Evolutionary conservation across 2,888 invertebrate genomes (phyloP).

Genomic region (Drosophila affinis): DNA sequence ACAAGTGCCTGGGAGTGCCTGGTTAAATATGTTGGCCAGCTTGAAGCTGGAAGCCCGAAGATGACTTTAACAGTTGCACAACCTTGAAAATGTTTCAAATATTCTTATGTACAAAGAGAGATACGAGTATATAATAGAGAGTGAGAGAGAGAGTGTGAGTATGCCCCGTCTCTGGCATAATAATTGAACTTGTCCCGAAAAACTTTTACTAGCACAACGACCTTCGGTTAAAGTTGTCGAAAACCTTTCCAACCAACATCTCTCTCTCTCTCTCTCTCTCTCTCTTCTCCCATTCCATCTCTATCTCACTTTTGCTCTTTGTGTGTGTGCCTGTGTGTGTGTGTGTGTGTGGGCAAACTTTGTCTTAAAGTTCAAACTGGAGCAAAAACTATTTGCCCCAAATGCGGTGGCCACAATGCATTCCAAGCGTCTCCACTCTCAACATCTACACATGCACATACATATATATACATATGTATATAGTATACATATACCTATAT

Average conservation of each 20-base stretch:
- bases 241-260: constrained; percentile 12
- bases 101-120: constrained; percentile 18
- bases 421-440: constrained; percentile 13
- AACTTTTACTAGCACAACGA: constrained; percentile 68
- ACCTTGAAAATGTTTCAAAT: constrained; percentile 28
- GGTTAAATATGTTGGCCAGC: background rate
- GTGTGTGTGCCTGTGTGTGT: constrained; percentile 1
- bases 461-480: constrained; percentile 8
- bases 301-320: background rate
- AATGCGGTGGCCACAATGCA: constrained; percentile 56
- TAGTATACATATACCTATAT: constrained; percentile 18
- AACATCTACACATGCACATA: constrained; percentile 2
- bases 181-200: constrained; percentile 62
- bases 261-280: background rate
- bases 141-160: background rate
- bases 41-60: constrained; percentile 2
- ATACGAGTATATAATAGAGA: background rate
- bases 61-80: background rate
- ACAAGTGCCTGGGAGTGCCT: background rate
- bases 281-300: background rate
- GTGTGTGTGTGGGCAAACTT: constrained; percentile 56
- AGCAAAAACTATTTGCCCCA: constrained; percentile 80
- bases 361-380: constrained; percentile 76
- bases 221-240: constrained; percentile 73
- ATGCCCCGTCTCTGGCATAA: constrained; percentile 38